Percentiles rank a stretch among this genome's conserved stretches.
These are phyloP conservation scores for Trisateles emortualis DNA, from an alignment of 2,888 invertebrate species.

Conservation along the genomic window DNA sequence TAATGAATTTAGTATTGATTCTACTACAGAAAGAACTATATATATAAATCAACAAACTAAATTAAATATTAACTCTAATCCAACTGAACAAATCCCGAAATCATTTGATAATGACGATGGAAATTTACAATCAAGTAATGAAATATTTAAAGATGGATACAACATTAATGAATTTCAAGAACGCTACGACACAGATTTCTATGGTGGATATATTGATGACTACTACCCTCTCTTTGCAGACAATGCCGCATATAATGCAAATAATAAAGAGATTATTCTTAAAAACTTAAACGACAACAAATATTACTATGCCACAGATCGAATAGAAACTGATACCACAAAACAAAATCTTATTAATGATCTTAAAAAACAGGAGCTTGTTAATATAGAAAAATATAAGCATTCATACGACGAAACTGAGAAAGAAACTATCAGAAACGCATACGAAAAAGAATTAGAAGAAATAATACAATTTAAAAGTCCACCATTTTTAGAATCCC, in stretches of 20 bases:
- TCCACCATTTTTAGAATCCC: constrained; percentile 63
- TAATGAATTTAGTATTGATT: not conserved
- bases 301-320: constrained; percentile 64
- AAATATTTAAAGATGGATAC: constrained; percentile 12
- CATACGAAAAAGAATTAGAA: not conserved
- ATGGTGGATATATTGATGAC: constrained; percentile 62
- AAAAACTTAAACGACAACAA: constrained; percentile 58
- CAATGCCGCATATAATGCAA: constrained; percentile 51
- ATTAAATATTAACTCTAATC: constrained; percentile 10
- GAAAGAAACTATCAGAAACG: not conserved
- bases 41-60: not conserved
- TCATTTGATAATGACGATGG: constrained; percentile 4
- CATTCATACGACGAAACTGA: constrained; percentile 19
- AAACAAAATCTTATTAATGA: constrained; percentile 2
- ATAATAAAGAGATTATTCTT: constrained; percentile 56
- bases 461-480: constrained; percentile 52
- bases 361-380: constrained; percentile 5
- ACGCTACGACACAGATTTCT: not conserved
- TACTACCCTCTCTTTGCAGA: constrained; percentile 76
- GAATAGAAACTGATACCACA: constrained; percentile 24
- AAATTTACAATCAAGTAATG: constrained; percentile 8
- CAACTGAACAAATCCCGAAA: constrained; percentile 11
- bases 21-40: constrained; percentile 17
- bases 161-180: constrained; percentile 1
- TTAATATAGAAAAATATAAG: constrained; percentile 26